Percentiles rank a stretch among this genome's conserved stretches.
These are phyloP conservation scores for Drosophila kikkawai DNA, from an alignment of 1,140 invertebrate species.

Conservation along the genomic window DNA sequence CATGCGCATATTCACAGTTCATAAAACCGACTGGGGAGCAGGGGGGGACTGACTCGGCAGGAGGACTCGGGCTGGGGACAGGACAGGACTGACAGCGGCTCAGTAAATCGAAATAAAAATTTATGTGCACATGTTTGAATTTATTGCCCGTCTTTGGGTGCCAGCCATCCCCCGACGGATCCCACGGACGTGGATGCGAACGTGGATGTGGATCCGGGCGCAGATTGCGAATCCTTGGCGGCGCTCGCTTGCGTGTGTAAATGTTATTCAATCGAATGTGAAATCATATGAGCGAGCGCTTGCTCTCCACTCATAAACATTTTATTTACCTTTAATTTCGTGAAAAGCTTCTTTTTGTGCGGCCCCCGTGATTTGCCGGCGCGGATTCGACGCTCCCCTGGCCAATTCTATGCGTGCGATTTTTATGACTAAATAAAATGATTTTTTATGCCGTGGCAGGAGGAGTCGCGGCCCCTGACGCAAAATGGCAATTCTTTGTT, in stretches of 20 bases:
- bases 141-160: constrained; percentile 72
- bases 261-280: constrained; percentile 83
- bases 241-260: constrained; percentile 75
- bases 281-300: constrained; percentile 78
- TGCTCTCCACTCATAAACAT: constrained; percentile 78
- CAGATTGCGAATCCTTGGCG: constrained; percentile 40
- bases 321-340: constrained; percentile 83
- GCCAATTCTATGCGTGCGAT: constrained; percentile 65
- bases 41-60: constrained; percentile 1
- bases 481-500: constrained; percentile 75
- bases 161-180: constrained; percentile 5
- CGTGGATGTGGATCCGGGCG: constrained; percentile 18
- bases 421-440: constrained; percentile 80
- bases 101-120: constrained; percentile 80
- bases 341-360: constrained; percentile 74
- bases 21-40: constrained; percentile 61
- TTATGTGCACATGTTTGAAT: constrained; percentile 81
- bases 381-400: constrained; percentile 18
- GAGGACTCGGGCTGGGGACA: not conserved
- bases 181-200: constrained; percentile 1
- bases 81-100: constrained; percentile 46
- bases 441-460: constrained; percentile 44
- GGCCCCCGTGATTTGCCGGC: constrained; percentile 61
- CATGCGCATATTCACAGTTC: constrained; percentile 76
- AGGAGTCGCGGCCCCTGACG: constrained; percentile 53